Conservation (phyloP, 92 coral and sea anemone genomes). For the Epizoanthus fatuus region DNA sequence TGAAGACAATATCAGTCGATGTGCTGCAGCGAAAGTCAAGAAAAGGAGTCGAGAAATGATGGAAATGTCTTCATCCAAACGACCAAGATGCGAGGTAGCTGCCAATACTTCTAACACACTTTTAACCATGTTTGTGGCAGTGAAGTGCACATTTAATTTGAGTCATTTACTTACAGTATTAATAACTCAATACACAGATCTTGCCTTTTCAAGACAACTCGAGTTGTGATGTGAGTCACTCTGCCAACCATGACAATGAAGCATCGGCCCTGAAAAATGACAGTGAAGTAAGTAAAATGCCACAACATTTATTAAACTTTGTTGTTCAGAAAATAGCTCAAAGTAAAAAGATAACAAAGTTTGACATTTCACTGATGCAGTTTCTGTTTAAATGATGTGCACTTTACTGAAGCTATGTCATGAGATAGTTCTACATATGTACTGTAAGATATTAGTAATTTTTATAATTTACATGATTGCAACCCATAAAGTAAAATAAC, state of each 20-base stretch:
- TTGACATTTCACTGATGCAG: too few relatives aligned
- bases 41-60: too few relatives aligned
- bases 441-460: too few relatives aligned
- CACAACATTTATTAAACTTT: not conserved
- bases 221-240: not conserved
- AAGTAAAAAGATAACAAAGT: not conserved
- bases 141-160: not conserved
- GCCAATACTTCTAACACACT: not conserved
- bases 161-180: not conserved
- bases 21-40: not conserved
- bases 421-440: too few relatives aligned
- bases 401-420: too few relatives aligned
- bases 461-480: too few relatives aligned
- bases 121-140: not conserved
- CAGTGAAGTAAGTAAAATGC: too few relatives aligned
- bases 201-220: conserved; percentile 4
- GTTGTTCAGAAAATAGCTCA: not conserved
- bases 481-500: too few relatives aligned
- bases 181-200: not conserved
- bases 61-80: not conserved
- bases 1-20: not conserved
- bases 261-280: not conserved
- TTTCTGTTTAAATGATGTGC: too few relatives aligned
- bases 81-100: not conserved
- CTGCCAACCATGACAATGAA: not conserved